Evolutionary conservation across 2,888 invertebrate species (phyloP).

Genomic region (Agonopterix arenella): DNA sequence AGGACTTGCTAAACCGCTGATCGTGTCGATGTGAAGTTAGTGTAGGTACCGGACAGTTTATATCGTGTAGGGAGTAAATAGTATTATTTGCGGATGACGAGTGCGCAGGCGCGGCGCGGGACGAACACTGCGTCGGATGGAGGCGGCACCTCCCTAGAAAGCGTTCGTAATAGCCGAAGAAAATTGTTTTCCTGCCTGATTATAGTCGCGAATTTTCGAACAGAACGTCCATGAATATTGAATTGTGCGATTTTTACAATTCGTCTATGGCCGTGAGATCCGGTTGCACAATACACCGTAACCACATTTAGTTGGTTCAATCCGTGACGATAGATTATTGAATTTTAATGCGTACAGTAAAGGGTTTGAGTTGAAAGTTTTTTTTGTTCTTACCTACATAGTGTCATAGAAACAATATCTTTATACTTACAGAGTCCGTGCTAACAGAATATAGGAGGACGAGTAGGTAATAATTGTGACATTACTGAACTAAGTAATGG

Average conservation of each 20-base stretch:
- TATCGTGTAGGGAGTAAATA: slow-evolving; percentile 39
- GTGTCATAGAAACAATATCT: too few relatives aligned
- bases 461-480: too few relatives aligned
- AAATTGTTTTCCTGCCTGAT: slow-evolving; percentile 42
- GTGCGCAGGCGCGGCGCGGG: slow-evolving; percentile 37
- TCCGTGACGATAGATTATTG: slow-evolving; percentile 6
- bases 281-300: slow-evolving; percentile 39
- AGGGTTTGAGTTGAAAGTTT: too few relatives aligned
- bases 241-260: slow-evolving; percentile 33
- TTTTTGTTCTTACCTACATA: too few relatives aligned
- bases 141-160: slow-evolving; percentile 33
- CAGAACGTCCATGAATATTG: slow-evolving; percentile 54
- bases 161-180: slow-evolving; percentile 45
- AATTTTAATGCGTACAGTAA: slow-evolving; percentile 3
- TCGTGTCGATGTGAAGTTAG: slow-evolving; percentile 10
- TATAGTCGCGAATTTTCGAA: slow-evolving; percentile 53
- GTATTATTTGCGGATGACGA: slow-evolving; percentile 29
- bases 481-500: too few relatives aligned
- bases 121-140: slow-evolving; percentile 11
- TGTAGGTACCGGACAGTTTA: slow-evolving; percentile 21
- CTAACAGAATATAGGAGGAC: too few relatives aligned
- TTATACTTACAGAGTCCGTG: too few relatives aligned
- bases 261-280: slow-evolving; percentile 27
- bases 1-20: slow-evolving; percentile 38
- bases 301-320: not conserved